Evolutionary conservation across 2,113 vertebrate species (phyloP), one percentile per base, ranked within the genome.

Genomic region (Sorex fumeus): DNA sequence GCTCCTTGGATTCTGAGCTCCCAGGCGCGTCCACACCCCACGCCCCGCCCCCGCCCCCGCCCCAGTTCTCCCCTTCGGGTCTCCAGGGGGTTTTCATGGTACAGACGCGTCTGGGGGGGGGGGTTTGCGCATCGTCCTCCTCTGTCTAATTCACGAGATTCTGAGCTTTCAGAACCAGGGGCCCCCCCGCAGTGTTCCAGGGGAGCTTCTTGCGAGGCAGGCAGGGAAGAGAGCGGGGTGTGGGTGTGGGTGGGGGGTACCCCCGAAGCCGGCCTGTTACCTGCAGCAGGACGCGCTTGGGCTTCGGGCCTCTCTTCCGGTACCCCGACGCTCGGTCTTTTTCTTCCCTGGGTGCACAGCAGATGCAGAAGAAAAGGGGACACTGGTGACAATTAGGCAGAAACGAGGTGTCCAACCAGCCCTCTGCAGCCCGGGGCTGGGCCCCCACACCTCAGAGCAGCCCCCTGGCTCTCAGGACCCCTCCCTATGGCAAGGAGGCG

Each of bases 221-320:
- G 34, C 2, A 0, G 25, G 25, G 27, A 0, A 21, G n/a, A 25
- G 7, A 23, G 23, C 27, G 13, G 13, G 13, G 5, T 21, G 19
- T 8, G 9, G 23, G 64, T 30, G 7, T n/a, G 8, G 11, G 15
- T 18, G 66, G 32, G 83, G 40, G 40, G 40, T 40, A 40, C 40
- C 40, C 40, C 40, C 40, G 40, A 40, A 40, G 40, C 40, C 40
- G 40, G 40, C 1, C 28, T 75, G 88, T 94, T 99, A 99, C 99
- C 99, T 99, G 98, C 97, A 99, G 97, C 79, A 99, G 96, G 79
- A 99, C 98, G 75, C 98, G 98, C 96, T 99, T 98, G 83, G 99
- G 99, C 97, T 99, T 98, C 93, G 99, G 98, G n/a, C 99, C 99
- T 98, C 99, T 99, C 98, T 98, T 99, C 95, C 99, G 98, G 96